These are phyloP conservation scores for Mormyrops attenuatus DNA, from an alignment of 2,797 vertebrate genomes.

Conservation along the genomic window DNA sequence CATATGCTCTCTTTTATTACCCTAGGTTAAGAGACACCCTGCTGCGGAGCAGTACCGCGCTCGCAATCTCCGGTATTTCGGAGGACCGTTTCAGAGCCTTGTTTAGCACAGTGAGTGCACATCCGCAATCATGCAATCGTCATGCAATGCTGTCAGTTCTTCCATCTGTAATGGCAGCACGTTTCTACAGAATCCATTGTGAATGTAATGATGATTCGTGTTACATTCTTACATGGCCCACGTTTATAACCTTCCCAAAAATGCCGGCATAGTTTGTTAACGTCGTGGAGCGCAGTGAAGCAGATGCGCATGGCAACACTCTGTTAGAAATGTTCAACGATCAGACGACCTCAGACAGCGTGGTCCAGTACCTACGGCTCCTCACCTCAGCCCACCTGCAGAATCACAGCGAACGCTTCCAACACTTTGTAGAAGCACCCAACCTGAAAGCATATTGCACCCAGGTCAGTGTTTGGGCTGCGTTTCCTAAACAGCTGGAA, in stretches of 20 bases:
- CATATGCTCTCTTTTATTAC: neutral
- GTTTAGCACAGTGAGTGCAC: constrained; percentile 51
- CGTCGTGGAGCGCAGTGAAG: constrained; percentile 64
- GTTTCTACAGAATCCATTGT: neutral
- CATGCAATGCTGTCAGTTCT: neutral
- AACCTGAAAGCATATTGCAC: constrained; percentile 68
- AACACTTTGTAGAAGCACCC: constrained; percentile 71
- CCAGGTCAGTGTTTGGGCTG: constrained; percentile 55
- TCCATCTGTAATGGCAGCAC: neutral
- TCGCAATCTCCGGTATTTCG: constrained; percentile 56
- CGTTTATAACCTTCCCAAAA: neutral
- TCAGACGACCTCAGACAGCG: constrained; percentile 56
- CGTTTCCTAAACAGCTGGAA: neutral
- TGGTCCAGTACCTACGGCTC: constrained; percentile 73
- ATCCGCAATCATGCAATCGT: neutral
- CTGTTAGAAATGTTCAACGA: constrained; percentile 70
- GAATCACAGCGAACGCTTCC: constrained; percentile 68
- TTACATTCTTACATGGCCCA: neutral
- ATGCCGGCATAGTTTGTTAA: constrained; percentile 56
- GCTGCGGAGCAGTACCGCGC: constrained; percentile 46
- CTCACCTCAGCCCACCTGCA: constrained; percentile 73
- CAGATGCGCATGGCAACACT: constrained; percentile 49
- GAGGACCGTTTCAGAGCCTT: constrained; percentile 53
- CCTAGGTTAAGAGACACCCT: constrained; percentile 59
- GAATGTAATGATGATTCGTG: neutral